Evolutionary conservation across 1,140 invertebrate species (phyloP).

Genomic region (Leucophenga varia): DNA sequence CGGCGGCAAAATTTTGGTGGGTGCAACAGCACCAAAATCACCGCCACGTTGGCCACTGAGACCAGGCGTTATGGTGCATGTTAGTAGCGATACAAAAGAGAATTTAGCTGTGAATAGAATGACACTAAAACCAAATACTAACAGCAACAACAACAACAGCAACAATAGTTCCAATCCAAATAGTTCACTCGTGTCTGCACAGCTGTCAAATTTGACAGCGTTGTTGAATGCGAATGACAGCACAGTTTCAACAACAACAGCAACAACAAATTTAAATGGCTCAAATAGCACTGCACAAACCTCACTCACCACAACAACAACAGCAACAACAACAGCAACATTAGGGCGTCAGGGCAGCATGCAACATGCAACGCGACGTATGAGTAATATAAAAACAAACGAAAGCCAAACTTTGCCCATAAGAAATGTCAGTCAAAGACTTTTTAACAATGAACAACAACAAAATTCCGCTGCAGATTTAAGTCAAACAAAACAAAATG

Average conservation of each 20-base stretch:
- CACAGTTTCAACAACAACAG: constrained; percentile 30
- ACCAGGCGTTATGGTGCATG: constrained; percentile 83
- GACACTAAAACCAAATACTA: constrained; percentile 34
- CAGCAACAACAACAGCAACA: constrained; percentile 4
- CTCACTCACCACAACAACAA: constrained; percentile 11
- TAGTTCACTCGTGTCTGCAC: constrained; percentile 4
- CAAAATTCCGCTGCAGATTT: constrained; percentile 3
- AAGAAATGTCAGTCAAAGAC: neutral
- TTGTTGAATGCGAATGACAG: constrained; percentile 15
- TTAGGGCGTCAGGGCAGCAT: constrained; percentile 9
- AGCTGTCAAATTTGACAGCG: constrained; percentile 15
- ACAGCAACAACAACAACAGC: constrained; percentile 8
- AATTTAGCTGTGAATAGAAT: constrained; percentile 57
- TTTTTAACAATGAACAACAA: neutral
- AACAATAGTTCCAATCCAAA: neutral
- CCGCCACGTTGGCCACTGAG: constrained; percentile 83
- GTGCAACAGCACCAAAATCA: constrained; percentile 58
- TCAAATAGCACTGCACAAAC: constrained; percentile 25
- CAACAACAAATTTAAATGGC: constrained; percentile 11
- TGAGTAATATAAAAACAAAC: neutral
- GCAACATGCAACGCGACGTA: neutral
- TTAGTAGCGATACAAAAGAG: constrained; percentile 65
- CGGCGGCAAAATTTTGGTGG: too few species aligned
- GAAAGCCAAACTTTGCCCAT: constrained; percentile 6
- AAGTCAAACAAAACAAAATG: constrained; percentile 16